Evolutionary conservation across 2,113 vertebrate species (phyloP).

Genomic region (Ammodytes marinus): DNA sequence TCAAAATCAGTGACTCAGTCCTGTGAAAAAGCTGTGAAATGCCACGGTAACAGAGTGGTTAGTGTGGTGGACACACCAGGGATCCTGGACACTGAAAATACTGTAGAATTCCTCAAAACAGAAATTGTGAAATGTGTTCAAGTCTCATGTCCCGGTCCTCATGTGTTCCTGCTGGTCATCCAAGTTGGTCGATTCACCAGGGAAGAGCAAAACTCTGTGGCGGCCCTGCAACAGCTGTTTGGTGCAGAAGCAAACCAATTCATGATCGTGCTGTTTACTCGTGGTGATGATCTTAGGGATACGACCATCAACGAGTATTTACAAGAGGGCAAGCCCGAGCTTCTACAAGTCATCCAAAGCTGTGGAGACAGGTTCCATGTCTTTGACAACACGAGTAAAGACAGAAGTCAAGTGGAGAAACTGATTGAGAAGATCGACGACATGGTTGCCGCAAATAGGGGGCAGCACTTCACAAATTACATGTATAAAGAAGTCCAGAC

Average conservation of each 20-base stretch:
- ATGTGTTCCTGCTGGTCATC: slow-evolving; percentile 49
- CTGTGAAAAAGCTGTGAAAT: slow-evolving; percentile 21
- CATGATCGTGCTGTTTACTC: slow-evolving; percentile 57
- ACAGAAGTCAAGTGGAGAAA: slow-evolving; percentile 32
- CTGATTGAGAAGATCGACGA: slow-evolving; percentile 53
- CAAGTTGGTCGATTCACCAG: slow-evolving; percentile 55
- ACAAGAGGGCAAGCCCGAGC: background rate
- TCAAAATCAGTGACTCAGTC: slow-evolving; percentile 32
- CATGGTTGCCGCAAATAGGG: slow-evolving; percentile 54
- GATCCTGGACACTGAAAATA: slow-evolving; percentile 43
- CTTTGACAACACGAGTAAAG: slow-evolving; percentile 47
- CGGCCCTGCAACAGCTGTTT: slow-evolving; percentile 57
- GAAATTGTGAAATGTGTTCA: slow-evolving; percentile 60
- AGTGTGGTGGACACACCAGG: slow-evolving; percentile 46
- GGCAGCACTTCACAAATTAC: background rate
- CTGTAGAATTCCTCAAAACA: slow-evolving; percentile 8
- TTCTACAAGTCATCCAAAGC: slow-evolving; percentile 26
- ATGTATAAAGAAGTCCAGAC: slow-evolving; percentile 32
- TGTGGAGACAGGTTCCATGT: slow-evolving; percentile 52
- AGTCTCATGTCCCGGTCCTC: slow-evolving; percentile 50
- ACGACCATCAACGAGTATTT: slow-evolving; percentile 30
- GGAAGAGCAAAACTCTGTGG: slow-evolving; percentile 50
- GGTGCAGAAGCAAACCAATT: slow-evolving; percentile 8
- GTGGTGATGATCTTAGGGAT: slow-evolving; percentile 29
- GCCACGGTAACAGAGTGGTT: background rate